Evolutionary conservation across 2,888 invertebrate species (phyloP).

Genomic region (Lithophane socia): DNA sequence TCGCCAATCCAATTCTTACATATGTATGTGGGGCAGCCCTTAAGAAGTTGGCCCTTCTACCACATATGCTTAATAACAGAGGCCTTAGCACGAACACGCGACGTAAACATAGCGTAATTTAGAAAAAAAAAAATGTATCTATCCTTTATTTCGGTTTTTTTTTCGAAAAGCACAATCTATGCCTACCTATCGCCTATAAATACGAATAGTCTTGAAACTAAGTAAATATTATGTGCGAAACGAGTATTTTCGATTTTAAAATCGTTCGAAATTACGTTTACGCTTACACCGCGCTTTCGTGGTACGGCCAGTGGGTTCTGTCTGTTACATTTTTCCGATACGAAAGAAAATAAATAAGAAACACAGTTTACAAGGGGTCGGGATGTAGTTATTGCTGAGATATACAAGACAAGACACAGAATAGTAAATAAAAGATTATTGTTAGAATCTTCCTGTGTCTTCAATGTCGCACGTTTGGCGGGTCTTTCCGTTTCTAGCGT

Average conservation of each 20-base stretch:
- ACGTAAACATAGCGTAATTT: not conserved
- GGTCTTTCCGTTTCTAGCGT: slow-evolving; percentile 16
- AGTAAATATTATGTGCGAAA: not conserved
- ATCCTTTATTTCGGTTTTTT: too few species aligned
- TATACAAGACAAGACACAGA: not conserved
- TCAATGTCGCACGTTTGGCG: slow-evolving; percentile 2
- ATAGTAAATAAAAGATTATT: slow-evolving; percentile 9
- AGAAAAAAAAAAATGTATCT: too few species aligned
- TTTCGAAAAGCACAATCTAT: too few species aligned
- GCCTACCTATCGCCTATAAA: too few species aligned
- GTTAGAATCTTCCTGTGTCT: not conserved
- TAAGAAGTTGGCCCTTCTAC: not conserved
- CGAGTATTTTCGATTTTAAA: not conserved
- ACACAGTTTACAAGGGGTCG: too few species aligned
- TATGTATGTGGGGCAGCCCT: not conserved
- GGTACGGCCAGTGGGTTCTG: not conserved
- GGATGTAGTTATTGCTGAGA: not conserved
- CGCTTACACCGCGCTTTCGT: not conserved
- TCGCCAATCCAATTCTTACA: too few species aligned
- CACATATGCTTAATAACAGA: not conserved
- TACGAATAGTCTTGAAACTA: not conserved
- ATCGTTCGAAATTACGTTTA: not conserved
- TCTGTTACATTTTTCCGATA: not conserved
- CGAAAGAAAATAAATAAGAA: not conserved
- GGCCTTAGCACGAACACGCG: not conserved